Base-by-base conservation (phyloP, 2,888 invertebrate species). In the Orchestes rusci region DNA sequence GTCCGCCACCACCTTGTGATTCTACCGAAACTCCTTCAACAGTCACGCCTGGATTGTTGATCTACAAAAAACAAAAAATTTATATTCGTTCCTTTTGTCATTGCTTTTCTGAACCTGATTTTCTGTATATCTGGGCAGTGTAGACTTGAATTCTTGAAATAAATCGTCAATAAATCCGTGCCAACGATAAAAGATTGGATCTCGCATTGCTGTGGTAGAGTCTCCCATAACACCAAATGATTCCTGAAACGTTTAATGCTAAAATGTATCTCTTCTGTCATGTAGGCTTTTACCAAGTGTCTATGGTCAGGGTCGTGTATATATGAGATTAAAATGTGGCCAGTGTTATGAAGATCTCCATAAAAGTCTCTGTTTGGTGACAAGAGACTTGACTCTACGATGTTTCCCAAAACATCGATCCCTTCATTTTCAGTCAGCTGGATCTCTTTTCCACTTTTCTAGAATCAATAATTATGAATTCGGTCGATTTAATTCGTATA, bases 141-240 rank as follows among this genome's bases (percentile, higher is more conserved):
- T 79, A 48, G 72, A 71, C 67, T 90, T 90, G n/a, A n/a, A n/a
- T n/a, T n/a, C 73, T 54, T 78, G 75, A 73, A 89, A 89, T 19
- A 90, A 69, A 54, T 85, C 81, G 57, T 90, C 85, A 16, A 89
- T 72, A 62, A 79, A 83, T 0, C 82, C 75, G 60, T 91, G 90
- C 85, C 84, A 89, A 61, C 85, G 79, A 70, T 89, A 90, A 73
- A 90, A 90, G 13, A 84, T 69, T 0, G 90, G 89, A 68, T 91
- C 91, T 2, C 90, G 73, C 88, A 90, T 89, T 0, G 89, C 85
- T 0, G 88, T 88, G 0, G 86, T 77, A 0, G 84, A 78, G 60
- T 89, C 89, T 0, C 87, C 88, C 77, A 90, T 89, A 18, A 87
- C 82, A 29, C 84, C 81, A 58, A 84, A 84, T 35, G 77, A 76